Base-by-base conservation (phyloP, 2,113 vertebrate species). In the Dascyllus trimaculatus region DNA sequence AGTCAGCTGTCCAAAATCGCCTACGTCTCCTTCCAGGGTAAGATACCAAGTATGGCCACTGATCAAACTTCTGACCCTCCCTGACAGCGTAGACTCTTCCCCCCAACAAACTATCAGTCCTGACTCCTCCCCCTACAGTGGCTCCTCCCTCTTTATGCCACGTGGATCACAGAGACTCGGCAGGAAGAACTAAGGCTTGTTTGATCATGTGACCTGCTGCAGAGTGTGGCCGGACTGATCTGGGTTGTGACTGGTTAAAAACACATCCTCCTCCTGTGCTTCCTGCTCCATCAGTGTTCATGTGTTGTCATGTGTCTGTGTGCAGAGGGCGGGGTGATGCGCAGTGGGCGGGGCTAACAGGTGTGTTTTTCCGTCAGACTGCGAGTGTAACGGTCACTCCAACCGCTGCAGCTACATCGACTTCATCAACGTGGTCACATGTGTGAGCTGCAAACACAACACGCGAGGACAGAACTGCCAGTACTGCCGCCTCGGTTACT, bases 371-470 rank as follows among this genome's bases (percentile, higher is more conserved):
- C 10, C 29, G 3, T 76, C 92, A 99, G 98, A 98, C 92, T 99
- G 98, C 0, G 97, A 98, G 88, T 99, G 98, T 90, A 97, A 98
- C 0, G 96, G 96, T 46, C 98, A 99, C 95, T 99, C 98, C 79
- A 98, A 97, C 88, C 97, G 98, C 90, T 98, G 97, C 95, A 99
- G 97, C 93, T 99, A 95, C 93, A 99, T 99, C 5, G 98, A 99
- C 85, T 98, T 98, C 88, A 94, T 99, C 57, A 97, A 99, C 63
- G 95, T 98, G 84, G 95, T 99, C 90, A 98, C 97, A 24, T 99
- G 98, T 0, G 97, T 99, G 77, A 99, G 98, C 96, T 99, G 98
- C 85, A 99, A 99, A 75, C 96, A 99, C 95, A 99, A 98, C 94
- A 99, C 98, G 0, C 81, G 98, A 7, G 98, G 98, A 15, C 96